These are phyloP conservation scores for Sciurus carolinensis DNA, from an alignment of 2,797 vertebrate genomes.

Conservation along the genomic window DNA sequence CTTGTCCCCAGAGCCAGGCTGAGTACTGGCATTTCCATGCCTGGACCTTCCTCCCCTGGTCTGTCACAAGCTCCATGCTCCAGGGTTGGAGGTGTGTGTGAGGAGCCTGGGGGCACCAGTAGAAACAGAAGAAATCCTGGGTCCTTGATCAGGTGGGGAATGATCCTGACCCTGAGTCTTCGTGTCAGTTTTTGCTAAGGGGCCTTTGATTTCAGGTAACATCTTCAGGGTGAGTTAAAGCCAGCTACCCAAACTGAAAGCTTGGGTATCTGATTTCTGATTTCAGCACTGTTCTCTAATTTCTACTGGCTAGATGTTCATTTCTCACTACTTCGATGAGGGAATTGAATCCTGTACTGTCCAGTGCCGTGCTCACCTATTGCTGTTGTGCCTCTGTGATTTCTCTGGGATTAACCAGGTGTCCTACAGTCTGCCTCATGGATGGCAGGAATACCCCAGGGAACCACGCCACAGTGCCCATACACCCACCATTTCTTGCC, in stretches of 20 bases:
- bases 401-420: not conserved
- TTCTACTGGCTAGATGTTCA: not conserved
- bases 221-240: not conserved
- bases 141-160: not conserved
- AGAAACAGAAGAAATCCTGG: not conserved
- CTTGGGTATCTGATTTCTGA: not conserved
- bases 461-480: not conserved
- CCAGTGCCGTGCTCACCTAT: not conserved
- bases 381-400: not conserved
- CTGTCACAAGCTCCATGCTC: not conserved
- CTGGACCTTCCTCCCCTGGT: not conserved
- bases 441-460: not conserved
- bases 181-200: not conserved
- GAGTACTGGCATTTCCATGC: not conserved
- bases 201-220: constrained; percentile 41
- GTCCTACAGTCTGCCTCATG: not conserved
- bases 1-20: not conserved
- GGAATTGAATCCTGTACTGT: not conserved
- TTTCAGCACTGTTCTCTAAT: not conserved
- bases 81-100: not conserved
- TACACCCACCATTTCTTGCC: not conserved
- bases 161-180: not conserved
- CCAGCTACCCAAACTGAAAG: not conserved
- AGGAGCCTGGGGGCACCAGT: not conserved
- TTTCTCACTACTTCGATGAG: not conserved